A percentile compares a stretch with the other conserved stretches of the same genome.
phyloP scores from a whole-genome alignment of 2,888 invertebrate genomes.

The Philaethria dido region DNA sequence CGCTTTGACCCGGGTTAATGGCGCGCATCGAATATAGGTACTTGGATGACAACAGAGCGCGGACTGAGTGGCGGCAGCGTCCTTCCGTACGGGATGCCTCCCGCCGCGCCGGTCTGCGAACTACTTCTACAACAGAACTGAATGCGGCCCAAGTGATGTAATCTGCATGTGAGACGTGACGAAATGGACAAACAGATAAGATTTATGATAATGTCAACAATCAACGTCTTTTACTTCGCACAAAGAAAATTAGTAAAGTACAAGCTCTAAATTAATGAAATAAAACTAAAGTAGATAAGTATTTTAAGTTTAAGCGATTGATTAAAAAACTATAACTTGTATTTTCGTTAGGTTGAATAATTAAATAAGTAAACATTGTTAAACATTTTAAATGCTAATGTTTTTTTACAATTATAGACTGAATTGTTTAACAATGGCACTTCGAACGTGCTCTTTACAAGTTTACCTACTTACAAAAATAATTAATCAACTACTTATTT shows the following conservation, averaged over 20 bases:
- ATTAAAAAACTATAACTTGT: neutral
- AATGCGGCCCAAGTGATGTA: constrained; percentile 70
- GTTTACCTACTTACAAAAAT: neutral
- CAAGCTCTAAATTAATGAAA: constrained; percentile 1
- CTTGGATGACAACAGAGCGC: constrained; percentile 70
- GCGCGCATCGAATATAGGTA: constrained; percentile 64
- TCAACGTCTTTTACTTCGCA: neutral
- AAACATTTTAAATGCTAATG: neutral
- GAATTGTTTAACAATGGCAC: no score
- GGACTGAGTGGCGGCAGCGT: constrained; percentile 60
- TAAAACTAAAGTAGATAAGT: neutral
- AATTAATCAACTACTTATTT: neutral
- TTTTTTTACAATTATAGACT: no score
- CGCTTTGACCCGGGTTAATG: constrained; percentile 56
- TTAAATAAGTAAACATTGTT: neutral
- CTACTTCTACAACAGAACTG: constrained; percentile 61
- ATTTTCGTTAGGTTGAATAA: neutral
- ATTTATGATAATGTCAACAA: constrained; percentile 60
- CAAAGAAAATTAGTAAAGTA: neutral
- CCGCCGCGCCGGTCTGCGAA: constrained; percentile 80
- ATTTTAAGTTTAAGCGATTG: neutral
- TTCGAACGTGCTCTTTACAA: no score
- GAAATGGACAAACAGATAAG: constrained; percentile 62
- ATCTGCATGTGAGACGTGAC: constrained; percentile 64
- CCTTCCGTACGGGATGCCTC: constrained; percentile 77